phyloP scores from a whole-genome alignment of 2,888 invertebrate species.

The Thyatira batis region DNA sequence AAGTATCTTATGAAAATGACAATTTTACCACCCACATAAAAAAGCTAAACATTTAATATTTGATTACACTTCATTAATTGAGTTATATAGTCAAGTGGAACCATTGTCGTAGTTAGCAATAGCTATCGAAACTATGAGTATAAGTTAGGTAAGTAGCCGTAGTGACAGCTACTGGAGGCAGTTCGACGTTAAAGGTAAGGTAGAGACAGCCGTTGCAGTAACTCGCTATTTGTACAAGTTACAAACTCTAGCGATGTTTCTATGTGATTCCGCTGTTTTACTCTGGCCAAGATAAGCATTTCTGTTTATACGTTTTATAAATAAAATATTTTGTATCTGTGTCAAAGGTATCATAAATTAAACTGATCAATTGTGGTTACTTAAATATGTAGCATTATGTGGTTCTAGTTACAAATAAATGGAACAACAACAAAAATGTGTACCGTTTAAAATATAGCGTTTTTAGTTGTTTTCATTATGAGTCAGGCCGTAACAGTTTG shows the following conservation, averaged over 20 bases:
- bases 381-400: too few species aligned
- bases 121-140: slow-evolving; percentile 39
- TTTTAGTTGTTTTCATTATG: neutral
- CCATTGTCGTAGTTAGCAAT: slow-evolving; percentile 32
- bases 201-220: slow-evolving; percentile 20
- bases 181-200: slow-evolving; percentile 34
- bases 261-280: too few species aligned
- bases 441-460: too few species aligned
- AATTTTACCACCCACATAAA: neutral
- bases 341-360: too few species aligned
- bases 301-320: too few species aligned
- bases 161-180: slow-evolving; percentile 33
- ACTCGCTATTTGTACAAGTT: slow-evolving; percentile 9
- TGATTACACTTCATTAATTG: slow-evolving; percentile 36
- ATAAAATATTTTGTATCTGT: too few species aligned
- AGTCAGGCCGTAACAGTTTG: slow-evolving; percentile 19
- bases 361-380: too few species aligned
- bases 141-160: slow-evolving; percentile 35
- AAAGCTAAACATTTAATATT: slow-evolving; percentile 35
- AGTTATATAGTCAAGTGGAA: slow-evolving; percentile 20
- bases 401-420: too few species aligned
- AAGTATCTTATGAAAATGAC: neutral
- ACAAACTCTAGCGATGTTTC: slow-evolving; percentile 5
- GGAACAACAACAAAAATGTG: too few species aligned
- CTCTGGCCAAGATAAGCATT: too few species aligned